A percentile compares a stretch with the other conserved stretches of the same genome.
These are phyloP conservation scores for Minunthozetes semirufus DNA, from an alignment of 2,888 invertebrate genomes.

Conservation along the genomic window DNA sequence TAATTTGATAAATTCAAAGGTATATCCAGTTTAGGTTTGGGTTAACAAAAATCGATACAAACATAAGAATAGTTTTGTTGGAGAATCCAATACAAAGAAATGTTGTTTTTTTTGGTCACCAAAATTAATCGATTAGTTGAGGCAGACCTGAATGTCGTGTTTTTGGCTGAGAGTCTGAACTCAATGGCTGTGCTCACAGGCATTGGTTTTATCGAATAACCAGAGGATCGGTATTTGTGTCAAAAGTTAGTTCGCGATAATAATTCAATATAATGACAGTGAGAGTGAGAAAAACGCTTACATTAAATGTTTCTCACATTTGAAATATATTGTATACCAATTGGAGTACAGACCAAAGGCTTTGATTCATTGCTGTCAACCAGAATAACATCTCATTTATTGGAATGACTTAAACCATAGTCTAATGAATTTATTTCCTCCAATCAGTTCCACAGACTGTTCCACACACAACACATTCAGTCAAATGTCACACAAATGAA, in stretches of 20 bases:
- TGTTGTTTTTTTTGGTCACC: background rate
- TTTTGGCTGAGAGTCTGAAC: background rate
- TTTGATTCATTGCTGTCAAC: background rate
- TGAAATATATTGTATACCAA: background rate
- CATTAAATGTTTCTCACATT: background rate
- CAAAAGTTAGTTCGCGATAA: slow-evolving; percentile 22
- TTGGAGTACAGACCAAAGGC: background rate
- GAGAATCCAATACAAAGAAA: background rate
- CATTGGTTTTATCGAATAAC: background rate
- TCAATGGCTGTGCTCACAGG: background rate
- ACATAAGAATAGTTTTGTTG: background rate
- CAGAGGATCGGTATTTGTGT: background rate
- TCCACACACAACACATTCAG: too few relatives aligned
- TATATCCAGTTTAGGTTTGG: background rate
- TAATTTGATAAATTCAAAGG: background rate
- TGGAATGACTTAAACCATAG: too few relatives aligned
- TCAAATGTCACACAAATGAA: too few relatives aligned
- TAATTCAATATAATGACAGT: slow-evolving; percentile 29
- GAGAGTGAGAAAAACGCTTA: background rate
- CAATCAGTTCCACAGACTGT: too few relatives aligned
- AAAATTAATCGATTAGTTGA: slow-evolving; percentile 9
- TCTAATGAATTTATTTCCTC: too few relatives aligned
- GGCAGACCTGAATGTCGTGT: background rate
- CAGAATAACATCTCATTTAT: background rate
- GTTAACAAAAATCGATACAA: background rate